Percentiles rank a stretch among this genome's conserved stretches.
phyloP scores from a whole-genome alignment of 2,888 invertebrate genomes.

The Drosophila birchii region DNA sequence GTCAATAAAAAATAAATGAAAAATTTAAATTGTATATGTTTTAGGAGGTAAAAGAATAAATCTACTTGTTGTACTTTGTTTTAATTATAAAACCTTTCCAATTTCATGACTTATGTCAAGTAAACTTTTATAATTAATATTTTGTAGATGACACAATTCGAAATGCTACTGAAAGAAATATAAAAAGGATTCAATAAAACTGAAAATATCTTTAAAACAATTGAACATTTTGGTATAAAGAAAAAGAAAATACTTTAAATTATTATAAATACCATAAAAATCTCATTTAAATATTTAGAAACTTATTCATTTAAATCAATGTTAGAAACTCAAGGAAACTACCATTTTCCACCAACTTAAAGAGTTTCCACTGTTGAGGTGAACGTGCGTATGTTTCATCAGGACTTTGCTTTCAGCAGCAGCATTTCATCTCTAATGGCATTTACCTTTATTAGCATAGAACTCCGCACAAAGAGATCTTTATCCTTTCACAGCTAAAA shows the following conservation, averaged over 20 bases:
- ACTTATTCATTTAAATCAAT: not conserved
- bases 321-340: not conserved
- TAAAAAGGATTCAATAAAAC: too few relatives aligned
- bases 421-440: slow-evolving; percentile 27
- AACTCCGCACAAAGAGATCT: slow-evolving; percentile 22
- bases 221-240: too few relatives aligned
- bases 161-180: not conserved
- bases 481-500: slow-evolving; percentile 28
- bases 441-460: slow-evolving; percentile 38
- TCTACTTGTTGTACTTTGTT: too few relatives aligned
- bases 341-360: not conserved
- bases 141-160: not conserved
- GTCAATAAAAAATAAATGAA: not conserved
- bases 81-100: not conserved
- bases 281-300: not conserved
- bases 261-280: not conserved
- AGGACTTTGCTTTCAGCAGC: slow-evolving; percentile 30
- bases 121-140: not conserved
- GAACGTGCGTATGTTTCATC: not conserved
- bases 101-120: not conserved
- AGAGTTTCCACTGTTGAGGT: slow-evolving; percentile 7
- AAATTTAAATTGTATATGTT: not conserved
- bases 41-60: not conserved
- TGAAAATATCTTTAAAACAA: not conserved
- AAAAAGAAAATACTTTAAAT: too few relatives aligned